A percentile compares a stretch with the other conserved stretches of the same genome.
phyloP scores from a whole-genome alignment of 2,888 invertebrate genomes.

The Watsonalla binaria region DNA sequence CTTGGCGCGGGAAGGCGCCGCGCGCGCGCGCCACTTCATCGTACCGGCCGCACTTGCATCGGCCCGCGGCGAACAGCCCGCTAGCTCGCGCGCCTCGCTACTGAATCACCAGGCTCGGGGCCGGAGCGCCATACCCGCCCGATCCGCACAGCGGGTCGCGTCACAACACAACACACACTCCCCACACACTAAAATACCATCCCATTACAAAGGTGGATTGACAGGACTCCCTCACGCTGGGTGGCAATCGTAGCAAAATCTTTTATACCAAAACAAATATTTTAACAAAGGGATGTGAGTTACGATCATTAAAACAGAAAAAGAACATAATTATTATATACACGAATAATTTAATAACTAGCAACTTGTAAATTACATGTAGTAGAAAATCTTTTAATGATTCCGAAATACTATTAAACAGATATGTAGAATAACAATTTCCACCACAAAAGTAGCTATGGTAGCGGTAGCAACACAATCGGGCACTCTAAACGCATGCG shows the following conservation, averaged over 20 bases:
- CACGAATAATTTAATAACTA: background rate
- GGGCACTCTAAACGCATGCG: constrained; percentile 49
- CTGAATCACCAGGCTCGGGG: constrained; percentile 46
- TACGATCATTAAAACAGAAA: background rate
- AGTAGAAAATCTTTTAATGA: too few species aligned
- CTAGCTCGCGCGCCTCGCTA: constrained; percentile 43
- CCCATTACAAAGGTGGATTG: constrained; percentile 24
- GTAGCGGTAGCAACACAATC: constrained; percentile 31
- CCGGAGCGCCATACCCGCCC: constrained; percentile 4
- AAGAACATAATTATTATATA: too few species aligned
- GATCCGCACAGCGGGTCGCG: constrained; percentile 24
- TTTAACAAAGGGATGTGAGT: background rate
- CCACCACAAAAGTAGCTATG: constrained; percentile 16
- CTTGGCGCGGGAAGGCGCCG: constrained; percentile 78
- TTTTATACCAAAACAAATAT: background rate
- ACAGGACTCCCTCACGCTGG: constrained; percentile 29
- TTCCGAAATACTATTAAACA: too few species aligned
- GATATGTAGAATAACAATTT: background rate
- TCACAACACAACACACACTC: constrained; percentile 44
- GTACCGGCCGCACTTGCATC: constrained; percentile 49
- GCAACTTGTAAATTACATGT: background rate
- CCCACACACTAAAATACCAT: constrained; percentile 30
- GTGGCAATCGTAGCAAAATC: constrained; percentile 27
- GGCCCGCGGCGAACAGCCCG: constrained; percentile 36
- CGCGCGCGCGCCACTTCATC: constrained; percentile 74